Base-by-base conservation (phyloP, 2,113 vertebrate species). In the Cynocephalus volans region DNA sequence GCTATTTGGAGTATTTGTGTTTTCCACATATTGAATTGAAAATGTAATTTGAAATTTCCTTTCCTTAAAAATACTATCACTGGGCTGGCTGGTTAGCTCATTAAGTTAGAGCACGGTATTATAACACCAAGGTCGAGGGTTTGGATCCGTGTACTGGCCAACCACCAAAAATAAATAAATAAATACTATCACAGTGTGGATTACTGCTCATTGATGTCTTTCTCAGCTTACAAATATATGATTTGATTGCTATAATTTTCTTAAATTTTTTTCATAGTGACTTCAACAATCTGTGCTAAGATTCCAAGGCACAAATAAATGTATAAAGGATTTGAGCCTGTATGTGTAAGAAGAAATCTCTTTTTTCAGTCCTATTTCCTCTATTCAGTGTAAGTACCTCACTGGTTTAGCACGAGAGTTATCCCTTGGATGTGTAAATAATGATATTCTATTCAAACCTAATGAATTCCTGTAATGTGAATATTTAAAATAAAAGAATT, bases 401-500 rank as follows among this genome's bases (percentile, higher is more conserved):
- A 97, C 88, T 98, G 98, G 98, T 95, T 98, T 98, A 97, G 85
- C 96, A 98, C 97, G 98, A 97, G 96, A 98, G 91, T 98, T 97
- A 93, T 97, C 97, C 97, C 96, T 95, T 98, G 98, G 95, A 96
- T 98, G 88, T 99, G 98, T 98, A 99, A 98, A 99, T 99, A 98
- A 98, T 95, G 97, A 95, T 98, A 97, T 95, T 98, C 97, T 97
- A 97, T 98, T 98, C 96, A 95, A 97, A 81, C 98, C 96, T 98
- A 98, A 98, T 96, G 97, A 98, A 98, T 98, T 98, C 97, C 95
- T 99, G 98, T 99, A 98, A 98, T 98, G 98, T 96, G 90, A 98
- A 98, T 98, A 99, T 98, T 99, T 99, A 99, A 99, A 99, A 99
- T 99, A 99, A 99, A 99, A 98, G 72, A 98, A 82, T 98, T 98